phyloP scores from a whole-genome alignment of 2,797 vertebrate species.

The Pantherophis vulpinus region DNA sequence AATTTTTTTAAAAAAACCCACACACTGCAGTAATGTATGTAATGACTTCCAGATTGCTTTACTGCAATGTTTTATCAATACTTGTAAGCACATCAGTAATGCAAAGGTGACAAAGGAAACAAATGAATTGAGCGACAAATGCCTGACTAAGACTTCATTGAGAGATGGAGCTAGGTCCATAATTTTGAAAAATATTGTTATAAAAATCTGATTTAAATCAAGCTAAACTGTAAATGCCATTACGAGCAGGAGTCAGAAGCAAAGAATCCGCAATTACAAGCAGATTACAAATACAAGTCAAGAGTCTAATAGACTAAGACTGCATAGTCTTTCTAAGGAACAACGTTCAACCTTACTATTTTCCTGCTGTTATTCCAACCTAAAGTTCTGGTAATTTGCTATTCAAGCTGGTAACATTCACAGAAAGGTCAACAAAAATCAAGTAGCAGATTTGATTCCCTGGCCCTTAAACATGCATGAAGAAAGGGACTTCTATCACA shows the following conservation, averaged over 20 bases:
- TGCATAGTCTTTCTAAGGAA: background rate
- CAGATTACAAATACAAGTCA: background rate
- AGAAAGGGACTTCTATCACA: background rate
- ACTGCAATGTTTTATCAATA: background rate
- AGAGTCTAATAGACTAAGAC: background rate
- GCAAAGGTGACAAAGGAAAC: background rate
- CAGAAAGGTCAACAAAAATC: background rate
- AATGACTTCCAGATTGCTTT: background rate
- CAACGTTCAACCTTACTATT: background rate
- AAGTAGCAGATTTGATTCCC: background rate
- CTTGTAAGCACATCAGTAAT: background rate
- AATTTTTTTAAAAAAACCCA: background rate
- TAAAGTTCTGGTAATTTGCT: background rate
- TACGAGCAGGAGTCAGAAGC: background rate
- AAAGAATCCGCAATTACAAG: background rate
- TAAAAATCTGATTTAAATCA: background rate
- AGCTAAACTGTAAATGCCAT: background rate
- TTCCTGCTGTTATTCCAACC: background rate
- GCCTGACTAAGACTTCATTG: background rate
- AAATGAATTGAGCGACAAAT: background rate
- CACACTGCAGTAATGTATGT: background rate
- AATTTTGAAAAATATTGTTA: background rate
- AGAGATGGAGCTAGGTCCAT: background rate
- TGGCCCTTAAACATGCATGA: background rate
- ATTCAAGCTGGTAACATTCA: background rate